Evolutionary conservation across 2,888 invertebrate genomes (phyloP), one percentile per base, ranked within the genome.

Genomic region (Belgica antarctica): DNA sequence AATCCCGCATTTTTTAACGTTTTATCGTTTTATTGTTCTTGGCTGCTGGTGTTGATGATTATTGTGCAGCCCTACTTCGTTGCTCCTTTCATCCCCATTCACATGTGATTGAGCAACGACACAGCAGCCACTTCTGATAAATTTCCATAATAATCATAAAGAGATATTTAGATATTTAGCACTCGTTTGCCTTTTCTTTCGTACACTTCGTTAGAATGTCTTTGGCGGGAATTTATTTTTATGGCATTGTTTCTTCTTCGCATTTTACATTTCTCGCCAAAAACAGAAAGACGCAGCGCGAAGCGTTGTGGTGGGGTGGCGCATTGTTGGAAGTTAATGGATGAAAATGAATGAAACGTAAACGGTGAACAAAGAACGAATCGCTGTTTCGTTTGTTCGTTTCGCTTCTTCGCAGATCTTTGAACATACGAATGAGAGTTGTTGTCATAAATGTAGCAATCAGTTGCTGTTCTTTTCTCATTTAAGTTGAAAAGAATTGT

Each of bases 111-210:
- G 41, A 41, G 41, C 41, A 12, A 15, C 15, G 41, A 41, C 41
- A 12, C 41, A 41, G 15, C 52, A 52, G n/a, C 22, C n/a, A 46
- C 15, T 47, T 65, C 27, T 65, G 68, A 68, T 57, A 68, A 68
- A 68, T 68, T 68, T 65, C 25, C 31, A 57, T 57, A 57, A 68
- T 68, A 68, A 57, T 57, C 68, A 57, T 68, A 57, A 57, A 57
- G 57, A 57, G 57, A 68, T 68, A 68, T 68, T 68, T 68, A 57
- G 57, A 68, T 68, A 68, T 68, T 68, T 68, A 57, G 47, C 68
- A 57, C 68, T 57, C 46, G 36, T 24, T 36, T 65, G 41, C 41
- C n/a, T 52, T 22, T 22, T 68, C 34, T 66, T 27, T 66, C 19
- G 22, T 46, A 10, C 25, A 3, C 27, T 4, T 41, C 41, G 4